A percentile compares a stretch with the other conserved stretches of the same genome.
Conservation (phyloP, 2,113 vertebrate species). For the Sapajus apella region DNA sequence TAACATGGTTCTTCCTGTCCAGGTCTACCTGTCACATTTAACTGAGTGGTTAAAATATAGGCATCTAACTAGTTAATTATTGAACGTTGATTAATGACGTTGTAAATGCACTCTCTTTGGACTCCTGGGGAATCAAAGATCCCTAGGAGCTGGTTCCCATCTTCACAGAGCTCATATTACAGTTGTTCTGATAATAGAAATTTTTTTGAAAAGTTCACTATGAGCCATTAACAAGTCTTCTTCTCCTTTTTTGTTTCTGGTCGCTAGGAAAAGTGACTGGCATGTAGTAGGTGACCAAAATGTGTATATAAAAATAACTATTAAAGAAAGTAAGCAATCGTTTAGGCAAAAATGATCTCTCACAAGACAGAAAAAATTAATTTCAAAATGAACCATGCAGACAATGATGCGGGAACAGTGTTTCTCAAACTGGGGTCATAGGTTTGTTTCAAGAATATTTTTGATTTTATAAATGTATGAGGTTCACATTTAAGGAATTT, state of each 20-base stretch:
- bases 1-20: neutral
- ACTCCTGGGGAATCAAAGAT: neutral
- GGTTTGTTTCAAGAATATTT: neutral
- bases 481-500: neutral
- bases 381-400: neutral
- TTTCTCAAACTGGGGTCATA: neutral
- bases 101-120: neutral
- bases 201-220: neutral
- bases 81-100: neutral
- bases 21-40: neutral
- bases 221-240: neutral
- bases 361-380: neutral
- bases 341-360: neutral
- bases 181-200: neutral
- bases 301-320: neutral
- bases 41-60: neutral
- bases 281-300: neutral
- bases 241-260: neutral
- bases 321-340: neutral
- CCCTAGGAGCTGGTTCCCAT: neutral
- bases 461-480: neutral
- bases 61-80: slow-evolving; percentile 2
- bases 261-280: neutral
- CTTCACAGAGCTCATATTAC: neutral
- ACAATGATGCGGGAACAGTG: neutral